These are phyloP conservation scores for Sebastes umbrosus DNA, from an alignment of 2,797 vertebrate genomes.

Conservation along the genomic window DNA sequence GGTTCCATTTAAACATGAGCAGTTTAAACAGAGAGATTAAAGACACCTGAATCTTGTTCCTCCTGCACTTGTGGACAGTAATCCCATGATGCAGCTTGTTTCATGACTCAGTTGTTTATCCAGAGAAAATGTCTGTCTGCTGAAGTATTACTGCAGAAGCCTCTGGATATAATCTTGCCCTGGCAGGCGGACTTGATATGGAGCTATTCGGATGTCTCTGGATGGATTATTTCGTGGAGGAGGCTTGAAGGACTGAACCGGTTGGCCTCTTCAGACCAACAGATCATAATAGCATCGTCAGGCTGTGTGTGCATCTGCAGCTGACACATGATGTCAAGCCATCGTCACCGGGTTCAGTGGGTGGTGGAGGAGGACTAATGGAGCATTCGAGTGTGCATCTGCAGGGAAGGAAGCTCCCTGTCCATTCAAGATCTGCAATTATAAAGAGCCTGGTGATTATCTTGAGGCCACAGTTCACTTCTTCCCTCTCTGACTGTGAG, in stretches of 20 bases:
- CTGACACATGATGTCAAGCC: constrained; percentile 51
- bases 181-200: constrained; percentile 24
- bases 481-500: constrained; percentile 46
- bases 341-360: constrained; percentile 13
- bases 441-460: constrained; percentile 60
- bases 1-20: neutral
- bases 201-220: constrained; percentile 36
- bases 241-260: constrained; percentile 29
- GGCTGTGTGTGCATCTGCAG: constrained; percentile 45
- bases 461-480: constrained; percentile 49
- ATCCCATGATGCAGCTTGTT: constrained; percentile 22
- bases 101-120: constrained; percentile 59
- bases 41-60: neutral
- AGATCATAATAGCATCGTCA: constrained; percentile 18
- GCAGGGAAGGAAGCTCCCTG: constrained; percentile 51
- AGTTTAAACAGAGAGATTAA: neutral
- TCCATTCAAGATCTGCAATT: constrained; percentile 62
- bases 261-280: constrained; percentile 4
- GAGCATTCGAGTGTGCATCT: constrained; percentile 42
- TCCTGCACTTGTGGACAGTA: constrained; percentile 20
- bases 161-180: constrained; percentile 41
- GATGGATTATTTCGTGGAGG: constrained; percentile 23
- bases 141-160: constrained; percentile 26
- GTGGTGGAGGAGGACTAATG: constrained; percentile 19
- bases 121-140: constrained; percentile 34